phyloP scores from a whole-genome alignment of 2,797 vertebrate species.

The Anguilla pacifica region DNA sequence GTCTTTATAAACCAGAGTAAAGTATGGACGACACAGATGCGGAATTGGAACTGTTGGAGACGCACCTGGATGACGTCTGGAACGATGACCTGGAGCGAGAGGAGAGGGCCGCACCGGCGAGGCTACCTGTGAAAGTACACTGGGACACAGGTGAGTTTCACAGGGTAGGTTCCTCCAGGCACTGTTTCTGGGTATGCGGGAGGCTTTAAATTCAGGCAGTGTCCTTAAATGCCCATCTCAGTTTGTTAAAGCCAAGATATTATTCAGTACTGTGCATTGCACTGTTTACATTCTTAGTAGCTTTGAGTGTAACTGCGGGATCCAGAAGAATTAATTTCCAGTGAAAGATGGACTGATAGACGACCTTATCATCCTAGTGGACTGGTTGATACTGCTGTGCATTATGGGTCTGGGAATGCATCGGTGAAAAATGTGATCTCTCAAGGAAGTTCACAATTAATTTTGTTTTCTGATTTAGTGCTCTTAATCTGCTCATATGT shows the following conservation, averaged over 20 bases:
- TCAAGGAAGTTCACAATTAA: no score
- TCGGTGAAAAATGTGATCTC: no score
- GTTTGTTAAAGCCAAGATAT: not conserved
- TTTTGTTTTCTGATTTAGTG: no score
- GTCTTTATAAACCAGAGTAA: not conserved
- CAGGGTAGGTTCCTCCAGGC: not conserved
- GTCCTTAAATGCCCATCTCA: not conserved
- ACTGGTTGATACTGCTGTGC: no score
- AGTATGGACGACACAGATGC: conserved; percentile 60
- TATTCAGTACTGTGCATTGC: not conserved
- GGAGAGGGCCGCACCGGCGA: conserved; percentile 5
- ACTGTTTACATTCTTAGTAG: not conserved
- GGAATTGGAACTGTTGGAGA: conserved; percentile 6
- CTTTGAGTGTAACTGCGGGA: not conserved
- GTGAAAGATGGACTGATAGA: no score
- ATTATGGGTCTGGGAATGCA: no score
- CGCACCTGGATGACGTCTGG: conserved; percentile 23
- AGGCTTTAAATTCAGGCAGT: not conserved
- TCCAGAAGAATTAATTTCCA: no score
- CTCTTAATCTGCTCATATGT: not conserved
- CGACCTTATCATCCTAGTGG: no score
- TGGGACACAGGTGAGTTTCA: conserved; percentile 43
- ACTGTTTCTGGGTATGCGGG: not conserved
- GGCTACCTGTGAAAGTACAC: conserved; percentile 30
- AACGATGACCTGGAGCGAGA: conserved; percentile 14